Base-by-base conservation (phyloP, 1,140 invertebrate genomes). In the Sogatella furcifera region DNA sequence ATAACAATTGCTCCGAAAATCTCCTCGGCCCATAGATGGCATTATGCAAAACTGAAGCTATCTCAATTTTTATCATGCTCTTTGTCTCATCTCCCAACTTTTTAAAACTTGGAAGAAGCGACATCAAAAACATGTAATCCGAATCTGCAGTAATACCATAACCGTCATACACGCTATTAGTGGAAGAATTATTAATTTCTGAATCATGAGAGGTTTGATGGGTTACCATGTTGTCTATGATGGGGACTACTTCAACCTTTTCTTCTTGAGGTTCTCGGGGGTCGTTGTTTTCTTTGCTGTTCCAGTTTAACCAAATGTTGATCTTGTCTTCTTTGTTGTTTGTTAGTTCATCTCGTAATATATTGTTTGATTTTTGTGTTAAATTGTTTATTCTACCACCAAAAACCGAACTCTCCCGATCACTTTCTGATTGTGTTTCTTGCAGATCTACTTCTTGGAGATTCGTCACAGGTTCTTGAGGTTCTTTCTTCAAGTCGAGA, bases 51-150 rank as follows among this genome's bases (percentile, higher is more conserved):
- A 49, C 15, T 2, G 46, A 49, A 19, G 46, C 15, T 49, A 49
- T 49, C 14, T 49, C 46, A 49, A 49, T 49, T 17, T 49, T 49
- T 5, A 49, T 22, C 46, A 49, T 49, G 10, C 15, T 19, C 10
- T 49, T 49, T 49, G 15, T 49, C 10, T 49, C 46, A 19, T 49
- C 46, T 6, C 15, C 46, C 46, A 49, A 11, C 17, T 49, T 49
- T 17, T 49, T 49, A 17, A 49, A 49, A 49, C 46, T 49, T 3
- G 46, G 46, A 8, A 49, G 14, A 19, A 49, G 21, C 6, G 46
- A 49, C 46, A 49, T 49, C 14, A 49, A 49, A 49, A 49, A 49
- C 46, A 49, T 49, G 21, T 49, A 49, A 49, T 49, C 46, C 10
- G 46, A 22, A 22, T 49, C 46, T 8, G 46, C 15, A 2, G 15